Conservation (phyloP, 2,113 vertebrate species). For the Pungitius pungitius region DNA sequence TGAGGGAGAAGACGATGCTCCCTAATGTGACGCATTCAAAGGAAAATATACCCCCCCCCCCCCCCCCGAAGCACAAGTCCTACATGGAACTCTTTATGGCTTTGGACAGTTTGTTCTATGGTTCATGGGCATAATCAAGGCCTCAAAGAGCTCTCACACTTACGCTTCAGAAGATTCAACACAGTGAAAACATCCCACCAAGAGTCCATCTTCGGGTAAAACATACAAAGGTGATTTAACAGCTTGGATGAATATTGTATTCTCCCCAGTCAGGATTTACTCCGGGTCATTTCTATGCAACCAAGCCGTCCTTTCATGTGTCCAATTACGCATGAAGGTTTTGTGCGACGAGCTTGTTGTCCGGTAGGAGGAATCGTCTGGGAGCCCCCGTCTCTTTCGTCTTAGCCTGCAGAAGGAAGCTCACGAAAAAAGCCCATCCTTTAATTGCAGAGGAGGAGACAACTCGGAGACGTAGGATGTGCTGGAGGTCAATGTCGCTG, state of each 20-base stretch:
- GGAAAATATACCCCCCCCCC: constrained; percentile 44
- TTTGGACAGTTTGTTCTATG: constrained; percentile 42
- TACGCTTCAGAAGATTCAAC: constrained; percentile 9
- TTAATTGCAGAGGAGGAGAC: constrained; percentile 10
- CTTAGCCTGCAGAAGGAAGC: constrained; percentile 7
- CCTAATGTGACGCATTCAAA: constrained; percentile 64
- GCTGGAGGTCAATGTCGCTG: constrained; percentile 40
- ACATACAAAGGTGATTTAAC: constrained; percentile 8
- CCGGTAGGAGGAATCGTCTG: too few species aligned
- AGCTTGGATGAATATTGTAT: constrained; percentile 25
- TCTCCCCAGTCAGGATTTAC: constrained; percentile 10
- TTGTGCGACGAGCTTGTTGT: too few species aligned
- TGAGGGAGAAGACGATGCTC: constrained; percentile 53
- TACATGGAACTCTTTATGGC: constrained; percentile 51
- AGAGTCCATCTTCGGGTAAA: constrained; percentile 13
- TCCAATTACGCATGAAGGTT: constrained; percentile 6
- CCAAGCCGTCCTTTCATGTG: neutral
- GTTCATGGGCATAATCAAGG: constrained; percentile 54
- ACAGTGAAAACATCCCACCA: neutral
- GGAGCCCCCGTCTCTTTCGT: constrained; percentile 5
- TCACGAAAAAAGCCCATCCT: constrained; percentile 13
- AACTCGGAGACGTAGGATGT: constrained; percentile 28
- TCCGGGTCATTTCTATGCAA: neutral
- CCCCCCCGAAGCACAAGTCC: constrained; percentile 46
- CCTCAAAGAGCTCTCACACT: constrained; percentile 38